These are phyloP conservation scores for Osmerus mordax DNA, from an alignment of 2,113 vertebrate genomes.

Conservation along the genomic window DNA sequence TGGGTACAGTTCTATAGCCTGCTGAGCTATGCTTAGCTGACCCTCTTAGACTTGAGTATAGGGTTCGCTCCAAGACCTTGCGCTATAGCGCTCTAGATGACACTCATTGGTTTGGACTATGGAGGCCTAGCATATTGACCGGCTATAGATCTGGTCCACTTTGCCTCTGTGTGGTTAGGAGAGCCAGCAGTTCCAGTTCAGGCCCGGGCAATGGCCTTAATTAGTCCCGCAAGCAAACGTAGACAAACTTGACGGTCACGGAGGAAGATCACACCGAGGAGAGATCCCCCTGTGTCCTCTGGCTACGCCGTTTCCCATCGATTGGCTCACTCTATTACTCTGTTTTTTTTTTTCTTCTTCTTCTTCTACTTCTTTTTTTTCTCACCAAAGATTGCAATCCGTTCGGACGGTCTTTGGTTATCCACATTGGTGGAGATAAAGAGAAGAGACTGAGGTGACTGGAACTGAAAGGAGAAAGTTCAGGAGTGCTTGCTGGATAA, in stretches of 20 bases:
- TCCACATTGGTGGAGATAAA: conserved; percentile 57
- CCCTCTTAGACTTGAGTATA: neutral
- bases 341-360: conserved; percentile 29
- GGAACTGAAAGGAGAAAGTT: conserved; percentile 38
- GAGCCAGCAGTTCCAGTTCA: conserved; percentile 48
- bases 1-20: neutral
- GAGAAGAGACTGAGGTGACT: conserved; percentile 15
- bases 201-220: conserved; percentile 47
- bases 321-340: conserved; percentile 63
- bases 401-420: conserved; percentile 54
- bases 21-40: neutral
- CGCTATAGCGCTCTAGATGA: conserved; percentile 2
- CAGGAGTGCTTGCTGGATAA: conserved; percentile 55
- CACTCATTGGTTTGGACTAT: conserved; percentile 34
- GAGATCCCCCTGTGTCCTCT: conserved; percentile 42
- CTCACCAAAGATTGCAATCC: conserved; percentile 55
- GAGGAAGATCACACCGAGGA: conserved; percentile 49
- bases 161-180: conserved; percentile 49
- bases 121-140: conserved; percentile 44
- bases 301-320: conserved; percentile 46
- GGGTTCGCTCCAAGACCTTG: neutral
- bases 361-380: conserved; percentile 26
- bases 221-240: conserved; percentile 60
- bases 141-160: conserved; percentile 53
- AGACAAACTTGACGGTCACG: conserved; percentile 47